phyloP scores from a whole-genome alignment of 92 coral and sea anemone genomes.

The Plumapathes pennacea region DNA sequence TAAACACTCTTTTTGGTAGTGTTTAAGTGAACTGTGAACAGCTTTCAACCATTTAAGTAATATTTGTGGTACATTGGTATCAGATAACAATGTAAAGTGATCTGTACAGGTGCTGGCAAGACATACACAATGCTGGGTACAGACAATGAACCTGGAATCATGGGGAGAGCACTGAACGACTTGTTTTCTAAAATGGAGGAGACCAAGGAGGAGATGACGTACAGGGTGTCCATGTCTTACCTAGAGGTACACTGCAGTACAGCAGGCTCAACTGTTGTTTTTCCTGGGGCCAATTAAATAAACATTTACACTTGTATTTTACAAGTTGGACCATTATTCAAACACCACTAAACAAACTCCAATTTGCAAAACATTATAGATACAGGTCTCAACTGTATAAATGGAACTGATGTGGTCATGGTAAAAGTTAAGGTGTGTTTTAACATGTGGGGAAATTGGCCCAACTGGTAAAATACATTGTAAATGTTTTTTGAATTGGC shows the following conservation, averaged over 20 bases:
- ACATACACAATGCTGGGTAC: conserved; percentile 89
- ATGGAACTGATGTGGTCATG: too few relatives aligned
- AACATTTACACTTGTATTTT: too few relatives aligned
- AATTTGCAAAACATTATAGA: too few relatives aligned
- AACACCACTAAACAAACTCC: too few relatives aligned
- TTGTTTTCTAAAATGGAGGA: conserved; percentile 73
- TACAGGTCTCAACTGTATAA: too few relatives aligned
- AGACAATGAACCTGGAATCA: conserved; percentile 78
- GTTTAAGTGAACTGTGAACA: not conserved
- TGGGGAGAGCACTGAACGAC: conserved; percentile 77
- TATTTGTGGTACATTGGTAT: not conserved
- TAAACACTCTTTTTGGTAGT: not conserved
- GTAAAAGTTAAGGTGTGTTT: too few relatives aligned
- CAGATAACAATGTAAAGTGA: not conserved
- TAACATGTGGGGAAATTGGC: too few relatives aligned
- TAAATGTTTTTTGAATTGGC: too few relatives aligned
- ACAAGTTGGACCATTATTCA: too few relatives aligned
- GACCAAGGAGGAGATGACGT: conserved; percentile 77
- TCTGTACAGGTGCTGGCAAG: conserved; percentile 68
- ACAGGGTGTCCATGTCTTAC: conserved; percentile 85
- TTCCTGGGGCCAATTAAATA: too few relatives aligned
- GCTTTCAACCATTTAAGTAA: not conserved
- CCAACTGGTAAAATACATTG: too few relatives aligned
- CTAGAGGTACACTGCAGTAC: conserved; percentile 69
- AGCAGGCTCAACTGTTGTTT: too few relatives aligned